Evolutionary conservation across 2,797 vertebrate species (phyloP).

Genomic region (Pelodytes ibericus): DNA sequence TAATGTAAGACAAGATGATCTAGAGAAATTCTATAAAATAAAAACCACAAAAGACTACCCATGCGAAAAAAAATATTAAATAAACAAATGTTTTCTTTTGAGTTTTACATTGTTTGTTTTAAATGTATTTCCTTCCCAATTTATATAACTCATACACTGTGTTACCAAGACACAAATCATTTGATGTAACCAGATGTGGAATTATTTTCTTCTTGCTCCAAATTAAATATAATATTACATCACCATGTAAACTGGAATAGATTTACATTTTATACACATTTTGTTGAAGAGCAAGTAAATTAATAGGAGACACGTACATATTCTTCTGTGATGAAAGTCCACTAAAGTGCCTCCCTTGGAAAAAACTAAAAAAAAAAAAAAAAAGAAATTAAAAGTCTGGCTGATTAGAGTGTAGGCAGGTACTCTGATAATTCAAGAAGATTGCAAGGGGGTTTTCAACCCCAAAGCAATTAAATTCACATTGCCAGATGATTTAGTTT

Average conservation of each 20-base stretch:
- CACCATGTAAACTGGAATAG: slow-evolving; percentile 16
- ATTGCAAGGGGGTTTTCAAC: slow-evolving; percentile 51
- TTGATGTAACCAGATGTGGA: slow-evolving; percentile 2
- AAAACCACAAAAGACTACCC: too few species aligned
- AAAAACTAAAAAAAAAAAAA: too few species aligned
- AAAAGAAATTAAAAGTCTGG: slow-evolving; percentile 46
- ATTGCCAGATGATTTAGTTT: slow-evolving; percentile 38
- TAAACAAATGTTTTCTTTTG: too few species aligned
- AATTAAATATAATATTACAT: slow-evolving; percentile 30
- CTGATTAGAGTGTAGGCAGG: slow-evolving; percentile 43
- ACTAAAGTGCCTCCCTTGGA: slow-evolving; percentile 42
- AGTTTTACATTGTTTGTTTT: too few species aligned
- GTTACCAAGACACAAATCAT: slow-evolving; percentile 3
- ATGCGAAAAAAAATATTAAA: too few species aligned
- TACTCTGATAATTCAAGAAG: slow-evolving; percentile 45
- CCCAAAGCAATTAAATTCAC: slow-evolving; percentile 55
- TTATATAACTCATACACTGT: slow-evolving; percentile 15
- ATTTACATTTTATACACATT: slow-evolving; percentile 21
- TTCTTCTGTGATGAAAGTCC: slow-evolving; percentile 25
- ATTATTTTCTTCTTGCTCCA: slow-evolving; percentile 13
- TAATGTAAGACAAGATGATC: too few species aligned
- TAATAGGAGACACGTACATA: slow-evolving; percentile 30
- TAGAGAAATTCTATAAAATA: too few species aligned
- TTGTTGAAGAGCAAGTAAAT: slow-evolving; percentile 31
- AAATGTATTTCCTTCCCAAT: too few species aligned